These are phyloP conservation scores for Peromyscus attwateri DNA, from an alignment of 2,797 vertebrate species.

Conservation along the genomic window DNA sequence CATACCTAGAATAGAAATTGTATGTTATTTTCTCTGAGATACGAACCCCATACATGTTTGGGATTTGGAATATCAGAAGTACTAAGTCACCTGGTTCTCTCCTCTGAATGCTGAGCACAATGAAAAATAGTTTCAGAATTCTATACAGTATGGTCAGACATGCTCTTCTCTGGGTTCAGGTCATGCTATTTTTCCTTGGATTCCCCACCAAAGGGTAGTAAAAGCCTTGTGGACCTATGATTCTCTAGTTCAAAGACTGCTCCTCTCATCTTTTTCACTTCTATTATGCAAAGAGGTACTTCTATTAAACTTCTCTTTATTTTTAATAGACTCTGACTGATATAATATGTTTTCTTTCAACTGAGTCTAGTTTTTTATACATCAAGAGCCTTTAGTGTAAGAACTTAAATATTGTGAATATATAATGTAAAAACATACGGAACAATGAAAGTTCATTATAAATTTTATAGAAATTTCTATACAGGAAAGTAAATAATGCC, in stretches of 20 bases:
- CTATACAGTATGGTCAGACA: neutral
- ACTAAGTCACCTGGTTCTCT: neutral
- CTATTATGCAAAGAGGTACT: neutral
- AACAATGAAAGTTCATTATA: neutral
- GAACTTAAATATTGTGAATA: neutral
- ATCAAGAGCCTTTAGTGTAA: neutral
- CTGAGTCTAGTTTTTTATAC: neutral
- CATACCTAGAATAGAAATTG: neutral
- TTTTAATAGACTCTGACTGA: neutral
- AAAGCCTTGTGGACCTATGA: neutral
- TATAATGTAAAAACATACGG: neutral
- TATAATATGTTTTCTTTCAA: neutral
- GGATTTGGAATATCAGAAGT: neutral
- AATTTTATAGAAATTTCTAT: neutral
- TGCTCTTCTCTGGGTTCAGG: neutral
- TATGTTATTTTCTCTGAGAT: neutral
- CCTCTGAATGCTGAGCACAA: neutral
- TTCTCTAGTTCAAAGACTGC: neutral
- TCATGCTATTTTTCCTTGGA: neutral
- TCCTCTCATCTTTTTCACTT: neutral
- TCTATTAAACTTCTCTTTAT: neutral
- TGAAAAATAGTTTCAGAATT: neutral
- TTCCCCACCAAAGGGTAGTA: neutral
- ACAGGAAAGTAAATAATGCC: neutral
- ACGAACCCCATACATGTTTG: neutral